Percentiles rank a stretch among this genome's conserved stretches.
Conservation (phyloP, 2,888 invertebrate genomes). For the Andrena minutula region DNA sequence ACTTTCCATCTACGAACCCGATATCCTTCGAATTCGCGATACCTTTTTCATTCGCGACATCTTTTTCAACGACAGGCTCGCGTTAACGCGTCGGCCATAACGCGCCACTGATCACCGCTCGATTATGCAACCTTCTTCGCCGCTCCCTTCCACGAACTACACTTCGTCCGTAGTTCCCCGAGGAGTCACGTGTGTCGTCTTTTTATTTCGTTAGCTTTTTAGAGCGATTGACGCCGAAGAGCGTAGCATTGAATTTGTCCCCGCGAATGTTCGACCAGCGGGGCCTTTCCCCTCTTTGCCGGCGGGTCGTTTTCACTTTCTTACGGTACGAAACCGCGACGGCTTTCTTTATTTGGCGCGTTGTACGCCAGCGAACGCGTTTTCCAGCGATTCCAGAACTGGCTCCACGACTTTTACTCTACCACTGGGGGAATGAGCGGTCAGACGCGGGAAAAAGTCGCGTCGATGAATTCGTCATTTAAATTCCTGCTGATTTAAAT, state of each 20-base stretch:
- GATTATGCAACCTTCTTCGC: slow-evolving; percentile 18
- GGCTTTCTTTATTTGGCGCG: slow-evolving; percentile 62
- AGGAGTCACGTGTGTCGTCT: background rate
- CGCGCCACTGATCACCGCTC: slow-evolving; percentile 5
- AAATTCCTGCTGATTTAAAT: background rate
- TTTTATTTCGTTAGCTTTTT: background rate
- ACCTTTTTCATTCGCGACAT: slow-evolving; percentile 47
- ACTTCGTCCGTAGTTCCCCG: background rate
- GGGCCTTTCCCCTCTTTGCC: background rate
- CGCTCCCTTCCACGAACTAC: background rate
- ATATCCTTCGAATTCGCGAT: slow-evolving; percentile 65
- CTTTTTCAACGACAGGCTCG: slow-evolving; percentile 30
- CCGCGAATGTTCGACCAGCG: background rate
- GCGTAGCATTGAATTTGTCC: background rate
- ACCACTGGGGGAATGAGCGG: slow-evolving; percentile 3
- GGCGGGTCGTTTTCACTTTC: slow-evolving; percentile 56
- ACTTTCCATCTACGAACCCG: slow-evolving; percentile 61
- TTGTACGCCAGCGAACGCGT: slow-evolving; percentile 34
- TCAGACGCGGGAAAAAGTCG: background rate
- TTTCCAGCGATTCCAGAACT: slow-evolving; percentile 64
- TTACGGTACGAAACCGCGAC: slow-evolving; percentile 34
- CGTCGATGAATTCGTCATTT: background rate
- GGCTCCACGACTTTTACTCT: slow-evolving; percentile 51
- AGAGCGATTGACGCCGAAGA: background rate
- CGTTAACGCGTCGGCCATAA: slow-evolving; percentile 28